Conservation (phyloP, 1,140 invertebrate species). For the Chlorops oryzae region DNA sequence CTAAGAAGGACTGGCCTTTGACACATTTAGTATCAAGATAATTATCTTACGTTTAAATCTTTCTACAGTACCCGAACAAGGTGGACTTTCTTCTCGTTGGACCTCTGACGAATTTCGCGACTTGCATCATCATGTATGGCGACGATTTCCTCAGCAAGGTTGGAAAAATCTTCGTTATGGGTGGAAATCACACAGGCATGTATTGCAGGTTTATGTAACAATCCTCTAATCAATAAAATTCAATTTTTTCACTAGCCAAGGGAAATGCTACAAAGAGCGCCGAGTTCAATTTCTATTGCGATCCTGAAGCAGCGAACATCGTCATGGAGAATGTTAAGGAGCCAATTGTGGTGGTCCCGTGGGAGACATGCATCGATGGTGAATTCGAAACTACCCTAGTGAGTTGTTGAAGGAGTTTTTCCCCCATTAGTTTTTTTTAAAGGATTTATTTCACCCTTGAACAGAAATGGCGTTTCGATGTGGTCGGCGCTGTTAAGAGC, state of each 20-base stretch:
- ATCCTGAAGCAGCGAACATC: constrained; percentile 71
- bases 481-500: constrained; percentile 27
- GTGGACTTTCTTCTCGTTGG: constrained; percentile 60
- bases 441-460: background rate
- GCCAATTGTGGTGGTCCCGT: constrained; percentile 55
- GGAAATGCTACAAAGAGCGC: constrained; percentile 61
- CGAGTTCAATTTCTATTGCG: constrained; percentile 72
- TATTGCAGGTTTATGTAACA: background rate
- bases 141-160: constrained; percentile 56
- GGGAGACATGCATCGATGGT: constrained; percentile 54
- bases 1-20: no score
- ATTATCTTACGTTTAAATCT: constrained; percentile 16
- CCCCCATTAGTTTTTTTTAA: background rate
- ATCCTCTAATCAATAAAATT: background rate
- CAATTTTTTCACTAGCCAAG: constrained; percentile 46
- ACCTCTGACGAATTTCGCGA: constrained; percentile 70
- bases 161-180: constrained; percentile 65
- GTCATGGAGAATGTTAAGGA: constrained; percentile 52
- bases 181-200: constrained; percentile 62
- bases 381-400: constrained; percentile 46
- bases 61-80: constrained; percentile 37
- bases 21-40: no score
- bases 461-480: constrained; percentile 52
- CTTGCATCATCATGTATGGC: constrained; percentile 62
- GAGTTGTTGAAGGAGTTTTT: no score